Percentiles rank a stretch among this genome's conserved stretches.
Conservation (phyloP, 1,140 invertebrate species). For the Pseudobourletiella spinata region DNA sequence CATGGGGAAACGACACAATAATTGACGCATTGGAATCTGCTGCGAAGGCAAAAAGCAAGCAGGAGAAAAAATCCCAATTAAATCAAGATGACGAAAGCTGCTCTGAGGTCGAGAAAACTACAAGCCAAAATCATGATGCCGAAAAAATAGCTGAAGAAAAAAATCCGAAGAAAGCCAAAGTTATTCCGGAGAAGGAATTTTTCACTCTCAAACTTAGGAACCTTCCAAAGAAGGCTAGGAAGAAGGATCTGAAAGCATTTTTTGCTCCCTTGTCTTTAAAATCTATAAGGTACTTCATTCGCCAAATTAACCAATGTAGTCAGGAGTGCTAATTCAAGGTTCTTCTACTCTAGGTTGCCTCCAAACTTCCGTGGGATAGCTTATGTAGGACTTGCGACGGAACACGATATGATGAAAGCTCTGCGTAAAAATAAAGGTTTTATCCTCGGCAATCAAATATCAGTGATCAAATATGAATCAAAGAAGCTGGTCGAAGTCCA, state of each 20-base stretch:
- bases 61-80: background rate
- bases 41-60: slow-evolving; percentile 22
- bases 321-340: no score
- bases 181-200: slow-evolving; percentile 32
- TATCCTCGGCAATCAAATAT: slow-evolving; percentile 42
- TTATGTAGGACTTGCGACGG: slow-evolving; percentile 78
- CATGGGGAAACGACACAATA: slow-evolving; percentile 62
- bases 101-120: slow-evolving; percentile 35
- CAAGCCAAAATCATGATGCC: slow-evolving; percentile 3
- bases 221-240: slow-evolving; percentile 59
- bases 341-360: slow-evolving; percentile 54
- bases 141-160: slow-evolving; percentile 31
- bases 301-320: no score
- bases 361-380: slow-evolving; percentile 71
- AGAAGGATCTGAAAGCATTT: slow-evolving; percentile 74
- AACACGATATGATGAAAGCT: slow-evolving; percentile 70
- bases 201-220: slow-evolving; percentile 50
- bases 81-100: slow-evolving; percentile 39
- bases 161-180: slow-evolving; percentile 5
- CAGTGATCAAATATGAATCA: slow-evolving; percentile 39
- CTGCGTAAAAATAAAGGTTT: slow-evolving; percentile 75
- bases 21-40: slow-evolving; percentile 25
- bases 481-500: slow-evolving; percentile 39
- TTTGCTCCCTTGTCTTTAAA: slow-evolving; percentile 67
- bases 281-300: slow-evolving; percentile 49